phyloP scores from a whole-genome alignment of 1,140 invertebrate genomes.

The Drosophila oshimai region DNA sequence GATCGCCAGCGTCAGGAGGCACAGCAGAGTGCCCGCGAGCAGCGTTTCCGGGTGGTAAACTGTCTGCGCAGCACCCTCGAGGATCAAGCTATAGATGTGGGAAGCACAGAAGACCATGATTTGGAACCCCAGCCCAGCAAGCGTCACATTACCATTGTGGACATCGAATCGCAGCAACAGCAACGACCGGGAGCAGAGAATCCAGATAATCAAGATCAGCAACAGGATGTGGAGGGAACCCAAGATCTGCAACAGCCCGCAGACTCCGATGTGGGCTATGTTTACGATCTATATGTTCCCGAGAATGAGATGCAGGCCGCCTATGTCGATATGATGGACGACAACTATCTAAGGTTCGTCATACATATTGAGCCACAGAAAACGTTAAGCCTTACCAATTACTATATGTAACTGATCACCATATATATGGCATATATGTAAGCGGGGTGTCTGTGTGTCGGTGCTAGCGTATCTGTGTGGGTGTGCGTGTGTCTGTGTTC shows the following conservation, averaged over 20 bases:
- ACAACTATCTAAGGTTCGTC: slow-evolving; percentile 82
- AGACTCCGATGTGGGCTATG: slow-evolving; percentile 78
- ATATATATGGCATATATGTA: slow-evolving; percentile 4
- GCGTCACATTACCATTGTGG: slow-evolving; percentile 60
- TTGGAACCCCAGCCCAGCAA: neutral
- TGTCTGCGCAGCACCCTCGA: slow-evolving; percentile 65
- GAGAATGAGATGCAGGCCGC: slow-evolving; percentile 72
- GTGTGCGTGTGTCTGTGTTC: slow-evolving; percentile 28
- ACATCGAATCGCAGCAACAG: slow-evolving; percentile 49
- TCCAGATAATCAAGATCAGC: neutral
- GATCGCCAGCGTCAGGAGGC: slow-evolving; percentile 61
- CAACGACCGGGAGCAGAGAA: neutral
- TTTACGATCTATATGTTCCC: slow-evolving; percentile 79
- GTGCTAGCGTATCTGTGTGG: slow-evolving; percentile 9
- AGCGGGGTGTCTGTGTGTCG: slow-evolving; percentile 8
- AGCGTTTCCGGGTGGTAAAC: slow-evolving; percentile 80
- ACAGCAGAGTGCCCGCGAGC: slow-evolving; percentile 57
- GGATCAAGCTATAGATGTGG: neutral
- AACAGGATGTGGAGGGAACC: neutral
- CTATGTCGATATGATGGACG: slow-evolving; percentile 76
- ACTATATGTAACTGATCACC: slow-evolving; percentile 64
- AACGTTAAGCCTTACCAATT: slow-evolving; percentile 65
- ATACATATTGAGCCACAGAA: slow-evolving; percentile 77
- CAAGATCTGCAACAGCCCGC: slow-evolving; percentile 46
- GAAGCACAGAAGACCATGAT: neutral